Evolutionary conservation across 2,797 vertebrate species (phyloP).

Genomic region (Scolopax rusticola): DNA sequence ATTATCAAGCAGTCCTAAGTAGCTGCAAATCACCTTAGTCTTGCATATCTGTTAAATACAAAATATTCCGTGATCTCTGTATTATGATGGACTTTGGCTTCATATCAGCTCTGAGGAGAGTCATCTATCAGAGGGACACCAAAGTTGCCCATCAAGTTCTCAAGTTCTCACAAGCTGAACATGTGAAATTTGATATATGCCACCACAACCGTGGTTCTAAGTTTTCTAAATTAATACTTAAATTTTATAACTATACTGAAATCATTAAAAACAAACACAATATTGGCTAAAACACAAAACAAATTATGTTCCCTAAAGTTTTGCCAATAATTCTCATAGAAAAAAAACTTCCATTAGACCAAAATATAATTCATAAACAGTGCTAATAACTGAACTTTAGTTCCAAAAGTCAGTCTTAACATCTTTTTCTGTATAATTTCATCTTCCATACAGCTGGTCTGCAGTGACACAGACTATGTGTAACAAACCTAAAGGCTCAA

Average conservation of each 20-base stretch:
- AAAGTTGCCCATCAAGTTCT: background rate
- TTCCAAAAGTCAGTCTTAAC: background rate
- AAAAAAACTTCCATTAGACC: background rate
- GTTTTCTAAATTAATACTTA: background rate
- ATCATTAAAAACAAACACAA: background rate
- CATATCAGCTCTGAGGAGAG: background rate
- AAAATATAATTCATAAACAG: background rate
- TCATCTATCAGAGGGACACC: slow-evolving; percentile 9
- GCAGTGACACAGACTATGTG: rapidly evolving
- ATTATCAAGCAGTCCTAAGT: background rate
- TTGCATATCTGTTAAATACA: background rate
- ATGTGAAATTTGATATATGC: slow-evolving; percentile 2
- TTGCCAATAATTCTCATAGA: background rate
- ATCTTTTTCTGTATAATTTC: background rate
- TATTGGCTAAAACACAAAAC: background rate
- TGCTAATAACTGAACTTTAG: background rate
- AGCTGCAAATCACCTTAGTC: background rate
- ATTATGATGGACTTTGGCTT: background rate
- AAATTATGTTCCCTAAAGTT: background rate
- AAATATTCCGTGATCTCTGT: background rate
- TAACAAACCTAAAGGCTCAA: background rate
- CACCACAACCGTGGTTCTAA: background rate
- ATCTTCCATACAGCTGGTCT: background rate
- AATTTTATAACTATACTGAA: background rate
- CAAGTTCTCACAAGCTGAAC: slow-evolving; percentile 26